phyloP scores from a whole-genome alignment of 2,888 invertebrate species.

The Eudemis profundana region DNA sequence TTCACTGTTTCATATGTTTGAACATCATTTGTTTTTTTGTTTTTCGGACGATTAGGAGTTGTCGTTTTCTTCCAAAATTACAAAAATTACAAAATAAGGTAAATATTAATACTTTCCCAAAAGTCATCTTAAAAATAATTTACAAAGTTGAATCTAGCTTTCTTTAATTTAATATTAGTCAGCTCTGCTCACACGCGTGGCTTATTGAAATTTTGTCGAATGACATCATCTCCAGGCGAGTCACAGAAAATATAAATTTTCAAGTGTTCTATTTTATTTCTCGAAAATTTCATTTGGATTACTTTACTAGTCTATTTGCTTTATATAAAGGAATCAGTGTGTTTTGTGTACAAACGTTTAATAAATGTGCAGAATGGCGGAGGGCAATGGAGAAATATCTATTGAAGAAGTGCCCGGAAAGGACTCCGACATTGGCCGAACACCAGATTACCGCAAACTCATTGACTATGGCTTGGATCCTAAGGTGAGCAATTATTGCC shows the following conservation, averaged over 20 bases:
- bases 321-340: constrained; percentile 62
- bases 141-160: constrained; percentile 10
- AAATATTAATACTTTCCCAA: constrained; percentile 67
- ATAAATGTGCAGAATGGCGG: constrained; percentile 90
- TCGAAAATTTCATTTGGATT: constrained; percentile 55
- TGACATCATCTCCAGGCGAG: constrained; percentile 78
- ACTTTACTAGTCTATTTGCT: constrained; percentile 41
- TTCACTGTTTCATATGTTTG: constrained; percentile 84
- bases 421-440: constrained; percentile 89
- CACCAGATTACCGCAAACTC: constrained; percentile 97
- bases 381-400: constrained; percentile 94
- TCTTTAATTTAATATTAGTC: constrained; percentile 50
- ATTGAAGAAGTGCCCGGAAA: constrained; percentile 89
- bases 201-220: constrained; percentile 73
- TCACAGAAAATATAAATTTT: constrained; percentile 58
- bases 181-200: constrained; percentile 71
- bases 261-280: constrained; percentile 52
- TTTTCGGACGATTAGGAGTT: constrained; percentile 84
- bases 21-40: constrained; percentile 86
- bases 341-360: constrained; percentile 73
- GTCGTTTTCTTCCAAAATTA: constrained; percentile 85
- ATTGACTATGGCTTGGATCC: constrained; percentile 98
- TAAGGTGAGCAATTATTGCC: constrained; percentile 86
- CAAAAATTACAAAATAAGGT: constrained; percentile 85
- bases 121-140: constrained; percentile 11